These are phyloP conservation scores for Aphaenogaster floridana DNA, from an alignment of 1,140 invertebrate genomes.

Conservation along the genomic window DNA sequence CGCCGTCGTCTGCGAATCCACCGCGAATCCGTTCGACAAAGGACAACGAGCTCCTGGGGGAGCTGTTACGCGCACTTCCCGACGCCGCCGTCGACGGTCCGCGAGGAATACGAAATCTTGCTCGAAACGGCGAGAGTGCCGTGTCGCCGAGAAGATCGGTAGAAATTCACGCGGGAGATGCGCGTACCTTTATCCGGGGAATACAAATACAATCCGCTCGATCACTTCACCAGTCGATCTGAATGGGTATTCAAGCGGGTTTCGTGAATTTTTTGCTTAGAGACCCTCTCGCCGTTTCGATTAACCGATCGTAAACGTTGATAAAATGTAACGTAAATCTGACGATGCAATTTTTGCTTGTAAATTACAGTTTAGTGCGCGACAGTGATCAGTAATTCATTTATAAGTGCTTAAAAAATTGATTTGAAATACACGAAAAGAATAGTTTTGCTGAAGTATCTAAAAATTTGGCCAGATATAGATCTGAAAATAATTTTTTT, in stretches of 20 bases:
- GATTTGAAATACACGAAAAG: background rate
- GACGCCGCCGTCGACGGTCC: constrained; percentile 90
- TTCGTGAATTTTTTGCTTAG: background rate
- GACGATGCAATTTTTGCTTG: background rate
- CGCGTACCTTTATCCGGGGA: constrained; percentile 88
- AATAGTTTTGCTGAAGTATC: no score
- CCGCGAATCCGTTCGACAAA: constrained; percentile 89
- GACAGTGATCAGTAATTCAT: background rate
- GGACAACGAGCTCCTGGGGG: constrained; percentile 89
- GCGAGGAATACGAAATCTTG: constrained; percentile 88
- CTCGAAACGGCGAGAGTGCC: constrained; percentile 90
- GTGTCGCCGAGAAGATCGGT: constrained; percentile 90
- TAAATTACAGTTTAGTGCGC: background rate
- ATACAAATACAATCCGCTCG: constrained; percentile 88
- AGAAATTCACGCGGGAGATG: constrained; percentile 84
- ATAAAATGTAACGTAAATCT: background rate
- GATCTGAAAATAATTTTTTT: no score
- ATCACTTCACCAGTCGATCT: constrained; percentile 86
- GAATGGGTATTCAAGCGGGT: background rate
- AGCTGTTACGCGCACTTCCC: constrained; percentile 90
- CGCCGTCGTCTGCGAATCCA: constrained; percentile 91
- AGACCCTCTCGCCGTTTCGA: background rate
- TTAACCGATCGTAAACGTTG: background rate
- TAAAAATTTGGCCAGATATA: no score
- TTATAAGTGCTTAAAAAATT: background rate